Percentiles rank a stretch among this genome's conserved stretches.
These are phyloP conservation scores for Adela reaumurella DNA, from an alignment of 2,888 invertebrate species.

Conservation along the genomic window DNA sequence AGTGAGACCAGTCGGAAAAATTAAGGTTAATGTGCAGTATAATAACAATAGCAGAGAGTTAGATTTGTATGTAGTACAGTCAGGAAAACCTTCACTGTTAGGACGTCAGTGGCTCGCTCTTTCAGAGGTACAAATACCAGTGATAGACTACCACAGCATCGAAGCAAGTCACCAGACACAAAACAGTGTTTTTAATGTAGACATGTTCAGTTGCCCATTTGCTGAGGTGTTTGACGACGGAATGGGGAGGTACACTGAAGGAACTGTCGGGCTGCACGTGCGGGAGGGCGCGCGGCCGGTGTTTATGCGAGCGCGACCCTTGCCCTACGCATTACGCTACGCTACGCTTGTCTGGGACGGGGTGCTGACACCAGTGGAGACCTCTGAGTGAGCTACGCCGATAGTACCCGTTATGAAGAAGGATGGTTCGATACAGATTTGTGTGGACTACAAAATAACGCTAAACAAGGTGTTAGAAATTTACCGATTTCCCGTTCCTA, in stretches of 20 bases:
- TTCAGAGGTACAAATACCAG: too few species aligned
- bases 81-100: too few species aligned
- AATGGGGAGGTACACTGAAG: conserved; percentile 3
- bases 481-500: conserved; percentile 7
- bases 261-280: too few species aligned
- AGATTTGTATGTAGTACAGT: background rate
- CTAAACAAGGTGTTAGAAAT: conserved; percentile 6
- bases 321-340: conserved; percentile 2
- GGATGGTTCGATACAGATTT: conserved; percentile 5
- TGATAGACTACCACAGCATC: too few species aligned
- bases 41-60: background rate
- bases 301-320: too few species aligned
- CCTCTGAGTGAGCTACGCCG: too few species aligned
- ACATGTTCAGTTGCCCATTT: background rate
- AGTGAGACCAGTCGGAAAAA: background rate
- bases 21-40: background rate
- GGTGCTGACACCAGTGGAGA: conserved; percentile 11
- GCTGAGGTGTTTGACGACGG: background rate
- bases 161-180: too few species aligned
- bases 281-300: too few species aligned
- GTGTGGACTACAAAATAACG: conserved; percentile 8
- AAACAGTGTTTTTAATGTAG: background rate
- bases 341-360: conserved; percentile 9
- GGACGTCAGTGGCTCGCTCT: too few species aligned
- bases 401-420: conserved; percentile 10